These are phyloP conservation scores for Phymorhynchus buccinoides DNA, from an alignment of 1,140 invertebrate genomes.

Conservation along the genomic window DNA sequence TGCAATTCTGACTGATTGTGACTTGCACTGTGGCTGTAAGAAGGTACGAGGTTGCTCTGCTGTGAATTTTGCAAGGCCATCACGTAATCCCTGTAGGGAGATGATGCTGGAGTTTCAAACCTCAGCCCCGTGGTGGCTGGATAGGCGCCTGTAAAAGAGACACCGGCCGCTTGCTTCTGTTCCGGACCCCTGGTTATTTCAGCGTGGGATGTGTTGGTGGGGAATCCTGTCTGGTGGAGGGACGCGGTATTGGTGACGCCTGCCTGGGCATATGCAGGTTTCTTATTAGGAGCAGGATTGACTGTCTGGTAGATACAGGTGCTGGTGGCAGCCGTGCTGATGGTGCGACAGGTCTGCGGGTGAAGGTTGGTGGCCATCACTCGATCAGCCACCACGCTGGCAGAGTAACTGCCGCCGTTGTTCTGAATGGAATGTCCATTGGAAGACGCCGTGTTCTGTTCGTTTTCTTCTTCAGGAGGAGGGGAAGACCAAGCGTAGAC, in stretches of 20 bases:
- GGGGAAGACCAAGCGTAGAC: slow-evolving; percentile 51
- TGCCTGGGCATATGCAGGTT: slow-evolving; percentile 32
- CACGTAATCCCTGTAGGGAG: not conserved
- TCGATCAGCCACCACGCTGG: slow-evolving; percentile 35
- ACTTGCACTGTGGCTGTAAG: not conserved
- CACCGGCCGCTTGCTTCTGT: not conserved
- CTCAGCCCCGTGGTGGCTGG: not conserved
- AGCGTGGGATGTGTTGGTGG: not conserved
- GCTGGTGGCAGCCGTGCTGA: slow-evolving; percentile 47
- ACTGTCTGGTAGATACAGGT: slow-evolving; percentile 45
- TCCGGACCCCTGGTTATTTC: slow-evolving; percentile 23
- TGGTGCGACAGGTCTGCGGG: slow-evolving; percentile 44
- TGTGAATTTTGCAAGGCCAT: not conserved
- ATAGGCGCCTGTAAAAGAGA: not conserved
- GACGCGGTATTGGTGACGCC: not conserved
- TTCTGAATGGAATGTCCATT: not conserved
- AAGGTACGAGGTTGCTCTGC: not conserved
- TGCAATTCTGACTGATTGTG: not conserved
- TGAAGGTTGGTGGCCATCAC: slow-evolving; percentile 47
- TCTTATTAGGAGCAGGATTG: slow-evolving; percentile 25
- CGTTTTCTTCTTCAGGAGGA: slow-evolving; percentile 37
- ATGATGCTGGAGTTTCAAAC: not conserved
- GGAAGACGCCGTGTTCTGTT: not conserved
- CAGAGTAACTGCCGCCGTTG: not conserved
- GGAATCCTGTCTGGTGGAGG: not conserved